Evolutionary conservation across 2,113 vertebrate species (phyloP).

Genomic region (Chionomys nivalis): DNA sequence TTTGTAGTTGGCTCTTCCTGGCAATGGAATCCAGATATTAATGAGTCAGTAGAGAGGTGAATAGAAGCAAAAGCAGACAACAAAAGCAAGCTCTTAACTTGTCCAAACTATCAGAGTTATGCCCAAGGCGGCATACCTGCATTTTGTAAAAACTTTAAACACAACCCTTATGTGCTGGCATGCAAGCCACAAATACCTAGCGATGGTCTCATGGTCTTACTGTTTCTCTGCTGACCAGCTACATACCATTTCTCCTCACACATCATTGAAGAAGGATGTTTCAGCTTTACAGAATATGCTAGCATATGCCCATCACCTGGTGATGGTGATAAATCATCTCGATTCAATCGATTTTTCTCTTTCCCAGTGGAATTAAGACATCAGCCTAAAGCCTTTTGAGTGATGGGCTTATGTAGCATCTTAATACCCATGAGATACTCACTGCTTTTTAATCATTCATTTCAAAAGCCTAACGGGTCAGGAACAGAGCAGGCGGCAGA

Average conservation of each 20-base stretch:
- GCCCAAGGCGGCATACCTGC: not conserved
- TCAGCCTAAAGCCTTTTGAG: not conserved
- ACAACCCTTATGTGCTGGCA: not conserved
- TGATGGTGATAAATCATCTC: not conserved
- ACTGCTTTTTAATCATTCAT: conserved; percentile 4
- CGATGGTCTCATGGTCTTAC: not conserved
- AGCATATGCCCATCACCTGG: not conserved
- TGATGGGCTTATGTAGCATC: not conserved
- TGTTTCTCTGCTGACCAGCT: not conserved
- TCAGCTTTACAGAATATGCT: not conserved
- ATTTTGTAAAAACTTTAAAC: not conserved
- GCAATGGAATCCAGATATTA: conserved; percentile 28
- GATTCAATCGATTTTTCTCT: not conserved
- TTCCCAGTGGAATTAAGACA: not conserved
- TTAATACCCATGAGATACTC: not conserved
- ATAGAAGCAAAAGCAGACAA: not conserved
- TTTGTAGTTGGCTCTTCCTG: not conserved
- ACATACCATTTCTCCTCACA: not conserved
- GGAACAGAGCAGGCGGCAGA: not conserved
- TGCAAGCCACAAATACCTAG: not conserved
- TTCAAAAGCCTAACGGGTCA: not conserved
- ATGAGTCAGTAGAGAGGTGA: not conserved
- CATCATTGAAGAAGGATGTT: not conserved
- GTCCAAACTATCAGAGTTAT: not conserved
- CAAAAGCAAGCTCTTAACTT: conserved; percentile 9